A percentile compares a stretch with the other conserved stretches of the same genome.
Conservation (phyloP, 2,888 invertebrate genomes). For the Gisinianus flammeolus region DNA sequence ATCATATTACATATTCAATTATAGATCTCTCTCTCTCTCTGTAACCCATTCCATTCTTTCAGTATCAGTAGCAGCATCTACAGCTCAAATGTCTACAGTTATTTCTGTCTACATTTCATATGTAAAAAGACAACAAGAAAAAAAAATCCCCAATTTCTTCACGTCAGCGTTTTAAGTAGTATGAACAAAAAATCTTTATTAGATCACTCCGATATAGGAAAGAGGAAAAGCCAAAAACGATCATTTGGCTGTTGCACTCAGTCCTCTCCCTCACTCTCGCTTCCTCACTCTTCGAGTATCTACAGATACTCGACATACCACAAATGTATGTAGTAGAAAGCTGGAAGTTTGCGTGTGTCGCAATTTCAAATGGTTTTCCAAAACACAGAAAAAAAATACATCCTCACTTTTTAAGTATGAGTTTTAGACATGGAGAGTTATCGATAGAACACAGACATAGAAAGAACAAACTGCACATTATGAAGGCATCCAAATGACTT, state of each 20-base stretch:
- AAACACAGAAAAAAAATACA: background rate
- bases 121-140: no score
- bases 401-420: no score
- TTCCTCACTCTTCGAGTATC: background rate
- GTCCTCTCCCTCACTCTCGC: no score
- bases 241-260: no score
- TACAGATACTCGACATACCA: background rate
- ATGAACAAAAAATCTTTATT: no score
- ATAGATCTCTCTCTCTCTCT: background rate
- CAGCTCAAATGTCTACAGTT: background rate
- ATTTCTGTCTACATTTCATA: background rate
- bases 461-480: no score
- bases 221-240: no score
- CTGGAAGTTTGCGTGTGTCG: background rate
- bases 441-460: no score
- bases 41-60: background rate
- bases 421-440: no score
- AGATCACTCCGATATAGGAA: no score
- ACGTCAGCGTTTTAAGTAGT: no score
- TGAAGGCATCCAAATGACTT: background rate
- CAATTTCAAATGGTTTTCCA: background rate
- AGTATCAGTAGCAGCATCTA: no score
- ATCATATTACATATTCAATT: background rate
- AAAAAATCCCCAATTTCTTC: background rate
- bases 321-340: background rate